Conservation (phyloP, 2,888 invertebrate genomes). For the Microplitis deprimator region DNA sequence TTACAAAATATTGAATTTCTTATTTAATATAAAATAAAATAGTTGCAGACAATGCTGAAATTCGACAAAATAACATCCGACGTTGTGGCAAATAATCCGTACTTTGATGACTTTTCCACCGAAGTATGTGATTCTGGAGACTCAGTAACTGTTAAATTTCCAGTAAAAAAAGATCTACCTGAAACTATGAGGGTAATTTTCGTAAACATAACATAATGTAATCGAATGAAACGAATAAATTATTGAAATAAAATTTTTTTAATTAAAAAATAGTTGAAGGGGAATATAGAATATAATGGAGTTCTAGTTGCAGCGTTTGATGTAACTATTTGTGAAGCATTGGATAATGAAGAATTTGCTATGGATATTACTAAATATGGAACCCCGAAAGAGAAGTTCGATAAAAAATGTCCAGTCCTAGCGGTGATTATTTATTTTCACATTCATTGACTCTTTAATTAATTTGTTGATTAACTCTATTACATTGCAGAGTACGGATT, state of each 20-base stretch:
- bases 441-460: neutral
- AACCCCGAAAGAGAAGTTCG: conserved; percentile 41
- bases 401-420: conserved; percentile 44
- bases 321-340: conserved; percentile 32
- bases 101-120: no score
- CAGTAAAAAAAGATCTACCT: conserved; percentile 29
- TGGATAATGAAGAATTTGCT: conserved; percentile 39
- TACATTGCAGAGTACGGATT: conserved; percentile 40
- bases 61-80: no score
- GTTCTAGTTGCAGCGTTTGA: conserved; percentile 26
- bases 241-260: neutral
- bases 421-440: neutral
- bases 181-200: conserved; percentile 26
- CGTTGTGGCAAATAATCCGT: no score
- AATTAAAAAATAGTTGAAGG: conserved; percentile 33
- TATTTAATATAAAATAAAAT: no score
- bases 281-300: neutral
- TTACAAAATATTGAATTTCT: no score
- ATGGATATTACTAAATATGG: conserved; percentile 40
- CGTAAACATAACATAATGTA: neutral
- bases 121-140: conserved; percentile 5
- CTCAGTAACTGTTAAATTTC: conserved; percentile 18
- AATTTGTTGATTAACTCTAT: neutral
- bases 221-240: no score
- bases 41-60: no score